Percentiles rank a stretch among this genome's conserved stretches.
Conservation (phyloP, 2,888 invertebrate genomes). For the Noctua fimbriata region DNA sequence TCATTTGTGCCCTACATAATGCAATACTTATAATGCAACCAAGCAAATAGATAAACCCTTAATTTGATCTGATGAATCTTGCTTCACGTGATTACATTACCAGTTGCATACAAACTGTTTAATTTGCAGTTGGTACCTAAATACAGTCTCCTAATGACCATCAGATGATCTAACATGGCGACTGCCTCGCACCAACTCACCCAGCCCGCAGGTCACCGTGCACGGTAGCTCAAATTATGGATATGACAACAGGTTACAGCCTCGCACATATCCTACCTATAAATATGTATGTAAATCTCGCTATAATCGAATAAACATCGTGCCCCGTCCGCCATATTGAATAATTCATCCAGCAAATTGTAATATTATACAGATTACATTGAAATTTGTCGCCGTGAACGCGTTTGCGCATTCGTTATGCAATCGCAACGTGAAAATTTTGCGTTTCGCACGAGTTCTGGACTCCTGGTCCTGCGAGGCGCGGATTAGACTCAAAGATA, state of each 20-base stretch:
- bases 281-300: constrained; percentile 74
- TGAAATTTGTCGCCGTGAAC: constrained; percentile 82
- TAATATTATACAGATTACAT: constrained; percentile 86
- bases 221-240: constrained; percentile 63
- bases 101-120: background rate
- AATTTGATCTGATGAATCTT: background rate
- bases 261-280: constrained; percentile 65
- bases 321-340: constrained; percentile 78
- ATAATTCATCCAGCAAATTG: constrained; percentile 88
- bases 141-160: constrained; percentile 26
- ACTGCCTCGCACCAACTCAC: background rate
- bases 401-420: constrained; percentile 71
- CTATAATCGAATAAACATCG: constrained; percentile 83
- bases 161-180: constrained; percentile 39
- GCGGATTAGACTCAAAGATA: constrained; percentile 52
- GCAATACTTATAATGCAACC: background rate
- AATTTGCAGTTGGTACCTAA: background rate
- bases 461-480: constrained; percentile 23
- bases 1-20: background rate
- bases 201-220: constrained; percentile 43
- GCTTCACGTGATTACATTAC: constrained; percentile 15
- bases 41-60: background rate
- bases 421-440: constrained; percentile 63
- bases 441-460: constrained; percentile 53
- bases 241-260: constrained; percentile 69